Evolutionary conservation across 2,797 vertebrate genomes (phyloP).

Genomic region (Choloepus didactylus): DNA sequence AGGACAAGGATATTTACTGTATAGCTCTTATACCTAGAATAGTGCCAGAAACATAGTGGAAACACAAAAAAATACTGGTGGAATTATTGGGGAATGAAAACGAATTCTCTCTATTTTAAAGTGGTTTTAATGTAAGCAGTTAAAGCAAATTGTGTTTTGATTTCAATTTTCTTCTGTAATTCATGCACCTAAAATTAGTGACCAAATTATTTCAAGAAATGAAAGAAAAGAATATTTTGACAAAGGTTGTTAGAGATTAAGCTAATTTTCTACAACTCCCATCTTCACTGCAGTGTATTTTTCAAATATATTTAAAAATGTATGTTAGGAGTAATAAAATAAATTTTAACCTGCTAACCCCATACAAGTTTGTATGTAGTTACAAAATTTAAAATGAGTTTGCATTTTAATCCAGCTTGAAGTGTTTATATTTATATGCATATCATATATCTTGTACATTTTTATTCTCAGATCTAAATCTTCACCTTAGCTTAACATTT

Average conservation of each 20-base stretch:
- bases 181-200: constrained; percentile 35
- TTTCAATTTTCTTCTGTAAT: constrained; percentile 11
- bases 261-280: neutral
- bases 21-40: neutral
- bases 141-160: neutral
- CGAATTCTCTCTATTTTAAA: neutral
- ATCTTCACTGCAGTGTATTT: constrained; percentile 26
- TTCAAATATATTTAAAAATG: constrained; percentile 52
- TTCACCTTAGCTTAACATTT: constrained; percentile 18
- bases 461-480: neutral
- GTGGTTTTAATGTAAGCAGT: neutral
- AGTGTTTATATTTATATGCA: constrained; percentile 27
- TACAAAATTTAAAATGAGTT: constrained; percentile 70
- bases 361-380: neutral
- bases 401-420: constrained; percentile 35
- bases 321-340: constrained; percentile 52
- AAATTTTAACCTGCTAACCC: neutral
- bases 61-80: neutral
- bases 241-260: constrained; percentile 25
- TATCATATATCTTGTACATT: constrained; percentile 53
- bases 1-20: neutral
- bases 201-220: constrained; percentile 47
- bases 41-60: neutral
- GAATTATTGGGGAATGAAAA: neutral
- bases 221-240: constrained; percentile 47